Base-by-base conservation (phyloP, 1,140 invertebrate species). In the Charaxes varanes region DNA sequence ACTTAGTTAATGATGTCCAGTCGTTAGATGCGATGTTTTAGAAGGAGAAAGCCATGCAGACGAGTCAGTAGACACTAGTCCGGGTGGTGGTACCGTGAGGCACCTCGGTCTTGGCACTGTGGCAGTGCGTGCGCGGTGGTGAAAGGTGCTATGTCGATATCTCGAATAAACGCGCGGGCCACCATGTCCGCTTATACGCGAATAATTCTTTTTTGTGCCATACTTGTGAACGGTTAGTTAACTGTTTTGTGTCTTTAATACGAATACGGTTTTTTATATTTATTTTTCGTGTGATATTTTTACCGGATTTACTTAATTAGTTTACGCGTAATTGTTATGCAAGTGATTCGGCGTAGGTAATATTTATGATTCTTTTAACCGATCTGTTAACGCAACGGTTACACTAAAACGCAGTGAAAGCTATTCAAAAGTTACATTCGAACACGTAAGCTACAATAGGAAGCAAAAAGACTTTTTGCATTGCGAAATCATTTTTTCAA, bases 121-220 rank as follows among this genome's bases (percentile, higher is more conserved):
- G 62, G 55, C 71, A 82, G 78, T 82, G 61, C 55, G 64, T 59
- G 46, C 54, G 63, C 68, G 70, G 33, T 66, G 59, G 74, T 79
- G 77, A 82, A 82, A 79, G 77, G 77, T 55, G 54, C 49, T 49
- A 70, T 76, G 66, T 68, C 68, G 64, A 42, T 50, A 46, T 43
- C 45, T 41, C 34, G 40, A 53, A 55, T 61, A 47, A 60, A 60
- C 55, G 28, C 37, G 42, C 52, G 37, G 58, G 37, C 47, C 54
- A 47, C 52, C 47, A 73, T 70, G 62, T 48, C 64, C 37, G 46
- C 53, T 22, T 60, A 52, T 50, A 52, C 54, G 63, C 62, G 64
- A 63, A 63, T 76, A 63, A 55, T 79, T 41, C 26, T 77, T 49
- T 59, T 78, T 50, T 71, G 69, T 73, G 67, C 60, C 51, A 64